phyloP scores from a whole-genome alignment of 2,113 vertebrate species.

The Pterophyllum scalare region DNA sequence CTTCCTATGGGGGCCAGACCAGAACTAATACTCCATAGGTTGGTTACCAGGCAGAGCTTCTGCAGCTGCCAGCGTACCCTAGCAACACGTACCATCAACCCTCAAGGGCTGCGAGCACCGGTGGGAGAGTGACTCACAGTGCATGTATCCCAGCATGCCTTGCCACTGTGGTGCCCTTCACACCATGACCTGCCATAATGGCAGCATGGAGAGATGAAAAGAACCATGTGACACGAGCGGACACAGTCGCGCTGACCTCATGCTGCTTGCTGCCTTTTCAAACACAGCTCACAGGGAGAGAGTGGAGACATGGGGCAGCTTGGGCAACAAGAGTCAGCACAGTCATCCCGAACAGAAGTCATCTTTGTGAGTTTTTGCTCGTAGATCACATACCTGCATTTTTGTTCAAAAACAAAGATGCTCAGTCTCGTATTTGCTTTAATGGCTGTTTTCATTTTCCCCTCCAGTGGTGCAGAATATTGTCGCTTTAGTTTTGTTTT shows the following conservation, averaged over 20 bases:
- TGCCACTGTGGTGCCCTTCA: slow-evolving; percentile 72
- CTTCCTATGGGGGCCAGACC: slow-evolving; percentile 62
- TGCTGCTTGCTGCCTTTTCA: slow-evolving; percentile 68
- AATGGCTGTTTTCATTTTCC: slow-evolving; percentile 67
- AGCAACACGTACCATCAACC: slow-evolving; percentile 70
- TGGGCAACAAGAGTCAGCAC: slow-evolving; percentile 58
- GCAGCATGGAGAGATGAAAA: slow-evolving; percentile 76
- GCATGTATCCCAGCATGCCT: slow-evolving; percentile 82
- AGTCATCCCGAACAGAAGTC: slow-evolving; percentile 57
- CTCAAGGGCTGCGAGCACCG: slow-evolving; percentile 42
- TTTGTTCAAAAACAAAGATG: not conserved
- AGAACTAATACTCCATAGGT: slow-evolving; percentile 74
- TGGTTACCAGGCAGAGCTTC: slow-evolving; percentile 53
- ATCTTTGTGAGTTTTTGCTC: slow-evolving; percentile 27
- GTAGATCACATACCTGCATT: slow-evolving; percentile 33
- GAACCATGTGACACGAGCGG: slow-evolving; percentile 58
- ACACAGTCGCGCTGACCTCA: slow-evolving; percentile 56
- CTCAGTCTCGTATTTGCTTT: slow-evolving; percentile 34
- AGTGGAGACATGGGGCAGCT: slow-evolving; percentile 60
- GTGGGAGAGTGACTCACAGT: slow-evolving; percentile 65
- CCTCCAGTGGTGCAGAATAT: slow-evolving; percentile 65
- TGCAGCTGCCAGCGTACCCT: slow-evolving; percentile 78
- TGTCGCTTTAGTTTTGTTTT: slow-evolving; percentile 30
- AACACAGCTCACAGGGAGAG: slow-evolving; percentile 53
- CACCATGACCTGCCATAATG: slow-evolving; percentile 71